phyloP scores from a whole-genome alignment of 2,888 invertebrate species.

The Adela reaumurella region DNA sequence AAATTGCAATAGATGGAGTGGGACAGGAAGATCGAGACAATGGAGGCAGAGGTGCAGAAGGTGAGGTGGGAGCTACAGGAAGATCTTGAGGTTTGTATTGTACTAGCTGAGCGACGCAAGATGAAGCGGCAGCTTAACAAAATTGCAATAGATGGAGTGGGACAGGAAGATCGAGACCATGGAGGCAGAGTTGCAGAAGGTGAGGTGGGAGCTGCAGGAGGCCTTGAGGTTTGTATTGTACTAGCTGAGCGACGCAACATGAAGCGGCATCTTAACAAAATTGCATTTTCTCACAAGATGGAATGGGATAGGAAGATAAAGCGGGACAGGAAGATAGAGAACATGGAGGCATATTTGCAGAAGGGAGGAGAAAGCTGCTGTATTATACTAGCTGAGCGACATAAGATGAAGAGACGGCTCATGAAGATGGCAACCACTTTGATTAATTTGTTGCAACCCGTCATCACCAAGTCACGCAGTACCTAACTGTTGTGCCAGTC shows the following conservation, averaged over 20 bases:
- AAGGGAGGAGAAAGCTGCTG: constrained; percentile 53
- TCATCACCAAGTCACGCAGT: no score
- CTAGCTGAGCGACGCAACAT: constrained; percentile 31
- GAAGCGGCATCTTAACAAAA: constrained; percentile 63
- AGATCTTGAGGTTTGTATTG: constrained; percentile 34
- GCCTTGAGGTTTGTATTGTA: constrained; percentile 32
- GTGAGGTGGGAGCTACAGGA: constrained; percentile 59
- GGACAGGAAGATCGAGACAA: constrained; percentile 65
- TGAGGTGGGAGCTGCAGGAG: constrained; percentile 59
- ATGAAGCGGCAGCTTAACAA: constrained; percentile 65
- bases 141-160: constrained; percentile 72
- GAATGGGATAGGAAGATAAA: no score
- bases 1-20: constrained; percentile 74
- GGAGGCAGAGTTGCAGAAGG: constrained; percentile 62
- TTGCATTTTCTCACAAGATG: constrained; percentile 69
- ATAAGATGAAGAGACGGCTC: constrained; percentile 65
- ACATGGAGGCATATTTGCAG: constrained; percentile 64
- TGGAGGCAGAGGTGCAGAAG: constrained; percentile 63
- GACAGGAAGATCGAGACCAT: constrained; percentile 68
- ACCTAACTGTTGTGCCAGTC: no score
- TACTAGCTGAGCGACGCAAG: constrained; percentile 15
- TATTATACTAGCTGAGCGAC: not conserved
- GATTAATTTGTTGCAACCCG: no score
- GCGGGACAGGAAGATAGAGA: constrained; percentile 66
- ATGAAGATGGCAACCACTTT: constrained; percentile 62